Percentiles rank a stretch among this genome's conserved stretches.
Evolutionary conservation across 2,113 vertebrate species (phyloP).

Genomic region (Lipophrys pholis): DNA sequence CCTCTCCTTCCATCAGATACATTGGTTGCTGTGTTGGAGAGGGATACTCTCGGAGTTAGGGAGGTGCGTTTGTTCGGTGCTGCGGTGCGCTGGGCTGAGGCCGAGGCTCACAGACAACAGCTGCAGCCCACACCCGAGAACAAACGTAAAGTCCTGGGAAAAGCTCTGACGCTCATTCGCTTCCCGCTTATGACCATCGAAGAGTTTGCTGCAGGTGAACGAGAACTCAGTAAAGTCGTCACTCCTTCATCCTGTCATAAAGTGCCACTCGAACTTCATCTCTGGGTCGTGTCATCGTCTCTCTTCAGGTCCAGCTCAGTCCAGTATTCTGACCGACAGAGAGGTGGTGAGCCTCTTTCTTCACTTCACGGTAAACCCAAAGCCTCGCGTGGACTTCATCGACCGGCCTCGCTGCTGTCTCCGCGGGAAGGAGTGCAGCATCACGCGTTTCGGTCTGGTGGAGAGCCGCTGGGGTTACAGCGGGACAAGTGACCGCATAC

Average conservation of each 20-base stretch:
- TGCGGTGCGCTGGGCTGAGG: constrained; percentile 94
- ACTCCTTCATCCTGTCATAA: too few relatives aligned
- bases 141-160: constrained; percentile 93
- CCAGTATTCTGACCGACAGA: constrained; percentile 93
- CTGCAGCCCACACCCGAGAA: constrained; percentile 93
- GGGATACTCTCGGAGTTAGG: constrained; percentile 94
- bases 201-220: constrained; percentile 96
- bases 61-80: constrained; percentile 95
- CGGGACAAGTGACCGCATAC: constrained; percentile 95
- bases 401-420: constrained; percentile 96
- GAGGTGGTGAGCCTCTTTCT: constrained; percentile 97
- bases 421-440: constrained; percentile 96
- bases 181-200: constrained; percentile 99
- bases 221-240: neutral
- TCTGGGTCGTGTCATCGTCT: neutral
- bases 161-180: constrained; percentile 94
- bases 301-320: constrained; percentile 93
- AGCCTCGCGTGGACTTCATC: constrained; percentile 95
- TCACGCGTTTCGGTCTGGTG: constrained; percentile 96
- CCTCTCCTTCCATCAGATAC: constrained; percentile 85
- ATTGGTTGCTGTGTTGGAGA: constrained; percentile 93
- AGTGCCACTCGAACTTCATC: too few relatives aligned
- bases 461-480: constrained; percentile 99
- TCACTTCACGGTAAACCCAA: constrained; percentile 97
- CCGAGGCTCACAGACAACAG: constrained; percentile 95